phyloP scores from a whole-genome alignment of 1,140 invertebrate genomes.

The Ladona fulva region DNA sequence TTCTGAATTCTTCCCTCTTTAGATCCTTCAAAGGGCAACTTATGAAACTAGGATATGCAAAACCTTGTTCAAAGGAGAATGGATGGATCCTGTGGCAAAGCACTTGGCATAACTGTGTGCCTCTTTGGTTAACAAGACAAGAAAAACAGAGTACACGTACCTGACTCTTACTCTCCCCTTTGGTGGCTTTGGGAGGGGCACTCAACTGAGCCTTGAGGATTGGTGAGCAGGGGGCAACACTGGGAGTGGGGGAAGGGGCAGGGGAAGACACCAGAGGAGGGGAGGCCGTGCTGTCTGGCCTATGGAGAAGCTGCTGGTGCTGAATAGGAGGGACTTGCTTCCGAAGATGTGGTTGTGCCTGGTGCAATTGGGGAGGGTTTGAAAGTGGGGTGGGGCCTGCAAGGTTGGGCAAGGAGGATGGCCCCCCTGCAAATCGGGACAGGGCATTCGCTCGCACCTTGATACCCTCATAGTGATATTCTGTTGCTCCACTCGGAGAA shows the following conservation, averaged over 20 bases:
- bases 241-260: slow-evolving; percentile 25
- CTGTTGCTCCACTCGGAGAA: slow-evolving; percentile 35
- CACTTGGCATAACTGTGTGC: neutral
- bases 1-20: too few relatives aligned
- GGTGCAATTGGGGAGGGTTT: slow-evolving; percentile 20
- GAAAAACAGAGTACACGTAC: slow-evolving; percentile 36
- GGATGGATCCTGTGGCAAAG: too few relatives aligned
- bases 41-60: too few relatives aligned
- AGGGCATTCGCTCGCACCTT: slow-evolving; percentile 47
- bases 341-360: slow-evolving; percentile 18
- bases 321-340: slow-evolving; percentile 27
- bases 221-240: slow-evolving; percentile 46
- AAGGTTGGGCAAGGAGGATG: slow-evolving; percentile 2
- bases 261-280: slow-evolving; percentile 32
- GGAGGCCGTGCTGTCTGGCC: slow-evolving; percentile 36
- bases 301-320: slow-evolving; percentile 39
- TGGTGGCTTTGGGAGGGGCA: slow-evolving; percentile 51
- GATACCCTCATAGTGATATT: slow-evolving; percentile 64
- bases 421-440: slow-evolving; percentile 11
- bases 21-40: too few relatives aligned
- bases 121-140: neutral
- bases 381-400: neutral
- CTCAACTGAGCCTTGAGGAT: slow-evolving; percentile 69
- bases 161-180: slow-evolving; percentile 50
- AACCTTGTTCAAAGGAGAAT: too few relatives aligned